Base-by-base conservation (phyloP, 2,888 invertebrate genomes). In the Tryphoninae sp. region DNA sequence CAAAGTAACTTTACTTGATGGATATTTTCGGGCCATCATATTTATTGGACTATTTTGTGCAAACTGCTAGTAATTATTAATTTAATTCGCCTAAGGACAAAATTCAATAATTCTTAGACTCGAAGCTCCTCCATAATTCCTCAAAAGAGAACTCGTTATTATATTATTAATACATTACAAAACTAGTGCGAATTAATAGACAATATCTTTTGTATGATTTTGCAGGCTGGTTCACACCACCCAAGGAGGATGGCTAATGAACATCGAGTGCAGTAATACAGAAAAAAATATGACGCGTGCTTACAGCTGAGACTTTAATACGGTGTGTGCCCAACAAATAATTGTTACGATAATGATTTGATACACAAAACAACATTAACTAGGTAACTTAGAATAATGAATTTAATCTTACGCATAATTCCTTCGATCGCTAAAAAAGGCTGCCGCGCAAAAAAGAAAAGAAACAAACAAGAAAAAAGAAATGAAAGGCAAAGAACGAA, bases 211-310 rank as follows among this genome's bases (percentile, higher is more conserved):
- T 4, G 42, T 22, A 49, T 40, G 45, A 51, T 40, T 86, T 94
- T 94, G 13, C 93, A 97, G 97, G 97, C 87, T 97, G 97, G 97
- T 97, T 97, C 92, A 97, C 97, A 89, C 97, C 97, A 75, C 97
- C 97, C 42, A 97, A 97, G 92, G 97, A 97, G 94, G 97, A 97
- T 93, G 97, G 97, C 94, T 97, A 97, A 96, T 91, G 85, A 87
- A 86, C 71, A 86, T 73, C 80, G 85, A 82, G 83, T 53, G 58
- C 23, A n/a, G 74, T 65, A 72, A 33, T 62, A 80, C 26, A 49
- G 80, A 80, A 71, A 80, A 78, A 61, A 77, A 86, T 87, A 89
- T 87, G 88, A 89, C 86, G 87, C 88, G 90, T 89, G 91, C 89
- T 91, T 90, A 90, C 88, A 89, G 89, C 88, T 90, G 89, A 91